Evolutionary conservation across 2,113 vertebrate genomes (phyloP).

Genomic region (Podarcis muralis): DNA sequence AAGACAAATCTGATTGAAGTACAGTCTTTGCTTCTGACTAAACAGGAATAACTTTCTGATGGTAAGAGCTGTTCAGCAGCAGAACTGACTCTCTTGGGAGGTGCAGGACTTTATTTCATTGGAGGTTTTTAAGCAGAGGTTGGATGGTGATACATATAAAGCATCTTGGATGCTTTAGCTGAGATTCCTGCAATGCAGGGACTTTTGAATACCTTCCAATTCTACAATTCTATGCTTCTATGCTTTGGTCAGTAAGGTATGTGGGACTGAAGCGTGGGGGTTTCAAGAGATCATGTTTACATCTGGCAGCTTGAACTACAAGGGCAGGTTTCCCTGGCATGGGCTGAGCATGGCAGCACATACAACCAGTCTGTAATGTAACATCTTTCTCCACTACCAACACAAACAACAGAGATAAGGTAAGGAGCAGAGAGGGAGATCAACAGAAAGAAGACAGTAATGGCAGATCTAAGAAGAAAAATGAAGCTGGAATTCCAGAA

Average conservation of each 20-base stretch:
- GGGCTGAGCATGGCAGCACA: background rate
- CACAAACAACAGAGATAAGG: background rate
- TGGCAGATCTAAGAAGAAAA: background rate
- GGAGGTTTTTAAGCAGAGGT: too few relatives aligned
- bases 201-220: too few relatives aligned
- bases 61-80: too few relatives aligned
- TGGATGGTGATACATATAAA: too few relatives aligned
- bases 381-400: background rate
- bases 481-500: background rate
- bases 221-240: too few relatives aligned
- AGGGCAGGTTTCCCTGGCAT: background rate
- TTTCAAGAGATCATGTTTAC: background rate
- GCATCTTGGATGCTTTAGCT: too few relatives aligned
- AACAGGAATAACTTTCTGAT: too few relatives aligned
- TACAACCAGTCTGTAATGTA: background rate
- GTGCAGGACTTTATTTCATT: too few relatives aligned
- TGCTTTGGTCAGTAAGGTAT: background rate
- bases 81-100: too few relatives aligned
- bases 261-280: background rate
- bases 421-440: background rate
- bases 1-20: too few relatives aligned
- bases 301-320: background rate
- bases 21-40: too few relatives aligned
- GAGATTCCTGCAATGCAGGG: too few relatives aligned
- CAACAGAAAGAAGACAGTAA: background rate